These are phyloP conservation scores for Tetragonula clypearis DNA, from an alignment of 1,140 invertebrate species.

Conservation along the genomic window DNA sequence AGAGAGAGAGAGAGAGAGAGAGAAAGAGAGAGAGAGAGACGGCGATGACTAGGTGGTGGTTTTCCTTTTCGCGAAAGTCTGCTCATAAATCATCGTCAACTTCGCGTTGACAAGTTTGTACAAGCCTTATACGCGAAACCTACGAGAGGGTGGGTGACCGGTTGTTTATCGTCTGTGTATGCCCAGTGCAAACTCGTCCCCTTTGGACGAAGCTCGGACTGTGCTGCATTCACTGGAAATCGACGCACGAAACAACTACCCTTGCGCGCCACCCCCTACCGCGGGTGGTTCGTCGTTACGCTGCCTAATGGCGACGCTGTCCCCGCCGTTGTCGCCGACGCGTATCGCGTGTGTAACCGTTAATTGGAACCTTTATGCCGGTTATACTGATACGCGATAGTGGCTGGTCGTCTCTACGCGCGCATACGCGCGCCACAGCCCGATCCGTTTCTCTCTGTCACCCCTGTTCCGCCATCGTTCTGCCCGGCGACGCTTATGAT, in stretches of 20 bases:
- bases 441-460: not conserved
- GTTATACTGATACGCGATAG: slow-evolving; percentile 14
- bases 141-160: not conserved
- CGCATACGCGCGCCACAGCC: too few species aligned
- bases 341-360: slow-evolving; percentile 40
- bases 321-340: not conserved
- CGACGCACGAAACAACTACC: not conserved
- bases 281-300: slow-evolving; percentile 34
- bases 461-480: not conserved
- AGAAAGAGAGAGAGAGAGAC: too few species aligned
- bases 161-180: slow-evolving; percentile 59
- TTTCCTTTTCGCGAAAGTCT: slow-evolving; percentile 8
- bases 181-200: slow-evolving; percentile 48
- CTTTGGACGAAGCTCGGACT: slow-evolving; percentile 2
- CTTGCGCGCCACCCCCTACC: slow-evolving; percentile 13
- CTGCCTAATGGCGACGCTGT: slow-evolving; percentile 44
- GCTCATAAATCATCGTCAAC: slow-evolving; percentile 49
- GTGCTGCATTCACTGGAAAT: slow-evolving; percentile 28
- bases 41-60: not conserved
- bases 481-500: slow-evolving; percentile 8
- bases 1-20: too few species aligned
- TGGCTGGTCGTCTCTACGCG: too few species aligned
- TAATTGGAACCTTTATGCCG: slow-evolving; percentile 45
- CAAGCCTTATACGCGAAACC: slow-evolving; percentile 29
- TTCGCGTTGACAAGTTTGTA: slow-evolving; percentile 45